Percentiles rank a stretch among this genome's conserved stretches.
These are phyloP conservation scores for Pipistrellus kuhlii DNA, from an alignment of 2,797 vertebrate genomes.

Conservation along the genomic window DNA sequence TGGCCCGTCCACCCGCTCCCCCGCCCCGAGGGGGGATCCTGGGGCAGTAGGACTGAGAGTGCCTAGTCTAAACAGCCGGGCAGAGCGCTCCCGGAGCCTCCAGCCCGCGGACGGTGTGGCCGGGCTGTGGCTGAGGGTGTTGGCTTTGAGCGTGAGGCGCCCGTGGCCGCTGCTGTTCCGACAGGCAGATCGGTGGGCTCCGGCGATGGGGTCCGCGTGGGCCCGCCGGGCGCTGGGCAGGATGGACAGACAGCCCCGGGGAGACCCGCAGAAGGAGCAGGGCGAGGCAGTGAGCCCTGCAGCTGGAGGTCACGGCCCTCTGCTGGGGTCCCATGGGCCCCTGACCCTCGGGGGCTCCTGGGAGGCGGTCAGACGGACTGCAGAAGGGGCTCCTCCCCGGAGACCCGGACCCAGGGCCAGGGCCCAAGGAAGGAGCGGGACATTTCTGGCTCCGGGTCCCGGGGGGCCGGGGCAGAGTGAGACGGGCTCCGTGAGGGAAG, in stretches of 20 bases:
- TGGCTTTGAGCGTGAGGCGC: constrained; percentile 74
- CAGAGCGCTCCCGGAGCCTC: constrained; percentile 64
- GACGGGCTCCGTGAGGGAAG: constrained; percentile 87
- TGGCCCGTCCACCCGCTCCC: neutral
- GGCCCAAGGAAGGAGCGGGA: constrained; percentile 19
- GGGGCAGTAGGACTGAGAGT: constrained; percentile 45
- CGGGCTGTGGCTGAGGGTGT: constrained; percentile 64
- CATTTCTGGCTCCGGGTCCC: constrained; percentile 66
- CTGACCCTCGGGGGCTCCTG: neutral
- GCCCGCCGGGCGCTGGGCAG: neutral
- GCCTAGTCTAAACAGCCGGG: constrained; percentile 65
- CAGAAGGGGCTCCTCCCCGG: neutral
- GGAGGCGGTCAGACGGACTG: neutral
- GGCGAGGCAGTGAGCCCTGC: neutral
- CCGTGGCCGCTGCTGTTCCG: constrained; percentile 75
- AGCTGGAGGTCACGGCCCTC: neutral
- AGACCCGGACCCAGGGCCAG: neutral
- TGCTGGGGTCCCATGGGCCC: rapidly evolving
- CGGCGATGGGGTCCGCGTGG: neutral
- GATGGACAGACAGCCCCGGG: neutral
- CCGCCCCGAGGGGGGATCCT: neutral
- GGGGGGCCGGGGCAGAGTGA: constrained; percentile 85
- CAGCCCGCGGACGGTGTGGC: constrained; percentile 75
- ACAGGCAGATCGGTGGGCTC: constrained; percentile 79
- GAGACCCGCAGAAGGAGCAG: neutral